phyloP scores from a whole-genome alignment of 2,888 invertebrate genomes.

The Drosophila pseudotalamancana region DNA sequence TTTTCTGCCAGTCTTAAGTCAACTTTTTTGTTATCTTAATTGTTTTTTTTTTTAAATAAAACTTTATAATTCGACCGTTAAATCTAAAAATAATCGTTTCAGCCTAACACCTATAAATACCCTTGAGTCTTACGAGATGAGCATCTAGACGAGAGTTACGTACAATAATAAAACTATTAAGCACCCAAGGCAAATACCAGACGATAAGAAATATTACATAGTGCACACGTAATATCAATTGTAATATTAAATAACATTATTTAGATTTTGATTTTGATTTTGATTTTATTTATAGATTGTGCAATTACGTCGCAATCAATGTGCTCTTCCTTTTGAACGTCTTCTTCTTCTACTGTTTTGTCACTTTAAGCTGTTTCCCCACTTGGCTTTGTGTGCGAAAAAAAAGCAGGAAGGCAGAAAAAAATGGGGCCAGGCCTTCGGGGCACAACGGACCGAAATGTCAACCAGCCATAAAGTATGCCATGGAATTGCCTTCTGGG shows the following conservation, averaged over 20 bases:
- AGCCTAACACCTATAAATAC: conserved; percentile 8
- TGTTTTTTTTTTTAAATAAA: no score
- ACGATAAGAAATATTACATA: conserved; percentile 18
- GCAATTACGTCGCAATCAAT: conserved; percentile 41
- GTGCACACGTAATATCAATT: background rate
- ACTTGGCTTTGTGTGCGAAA: background rate
- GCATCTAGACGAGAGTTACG: background rate
- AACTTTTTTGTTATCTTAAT: background rate
- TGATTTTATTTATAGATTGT: conserved; percentile 46
- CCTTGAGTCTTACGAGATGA: conserved; percentile 3
- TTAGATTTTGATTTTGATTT: conserved; percentile 3
- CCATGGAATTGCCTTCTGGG: conserved; percentile 46
- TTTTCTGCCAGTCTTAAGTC: background rate
- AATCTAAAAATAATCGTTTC: no score
- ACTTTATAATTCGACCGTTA: no score
- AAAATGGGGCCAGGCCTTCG: conserved; percentile 25
- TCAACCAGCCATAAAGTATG: conserved; percentile 55
- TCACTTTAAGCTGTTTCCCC: conserved; percentile 1
- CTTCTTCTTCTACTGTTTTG: background rate
- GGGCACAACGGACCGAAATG: conserved; percentile 37
- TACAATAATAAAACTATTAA: conserved; percentile 31
- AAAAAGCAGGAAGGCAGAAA: background rate
- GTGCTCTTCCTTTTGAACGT: conserved; percentile 1
- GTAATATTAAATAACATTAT: background rate
- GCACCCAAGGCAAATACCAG: background rate